Evolutionary conservation across 64 coral and sea anemone genomes (phyloP).

Genomic region (Porites lutea): DNA sequence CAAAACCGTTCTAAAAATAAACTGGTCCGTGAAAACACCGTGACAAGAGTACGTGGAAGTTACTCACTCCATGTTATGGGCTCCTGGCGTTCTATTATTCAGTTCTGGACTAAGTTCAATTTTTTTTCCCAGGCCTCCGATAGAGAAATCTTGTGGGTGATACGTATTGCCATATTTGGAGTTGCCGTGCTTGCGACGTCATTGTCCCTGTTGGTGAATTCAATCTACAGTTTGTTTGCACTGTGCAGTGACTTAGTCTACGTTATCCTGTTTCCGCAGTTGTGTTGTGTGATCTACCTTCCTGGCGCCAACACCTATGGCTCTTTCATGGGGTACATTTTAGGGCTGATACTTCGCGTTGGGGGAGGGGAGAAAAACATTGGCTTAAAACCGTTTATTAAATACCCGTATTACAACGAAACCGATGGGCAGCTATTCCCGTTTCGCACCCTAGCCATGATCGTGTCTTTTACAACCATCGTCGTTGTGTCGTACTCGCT

Average conservation of each 20-base stretch:
- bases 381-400: conserved; percentile 57
- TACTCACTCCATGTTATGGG: no score
- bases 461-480: conserved; percentile 58
- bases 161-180: conserved; percentile 79
- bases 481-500: conserved; percentile 58
- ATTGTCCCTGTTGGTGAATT: conserved; percentile 75
- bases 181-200: conserved; percentile 69
- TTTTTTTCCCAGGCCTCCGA: conserved; percentile 77
- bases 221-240: conserved; percentile 67
- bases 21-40: no score
- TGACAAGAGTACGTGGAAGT: no score
- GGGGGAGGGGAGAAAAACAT: conserved; percentile 67
- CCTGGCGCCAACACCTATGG: conserved; percentile 83
- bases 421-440: conserved; percentile 72
- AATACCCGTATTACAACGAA: conserved; percentile 77
- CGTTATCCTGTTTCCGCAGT: conserved; percentile 85
- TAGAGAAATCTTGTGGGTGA: conserved; percentile 76
- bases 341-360: conserved; percentile 64
- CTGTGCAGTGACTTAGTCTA: conserved; percentile 81
- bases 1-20: no score
- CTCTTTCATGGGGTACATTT: conserved; percentile 69
- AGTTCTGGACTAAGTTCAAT: no score
- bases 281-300: conserved; percentile 83
- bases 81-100: no score
- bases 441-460: conserved; percentile 76